Evolutionary conservation across 2,797 vertebrate species (phyloP).

Genomic region (Ibycter americanus): DNA sequence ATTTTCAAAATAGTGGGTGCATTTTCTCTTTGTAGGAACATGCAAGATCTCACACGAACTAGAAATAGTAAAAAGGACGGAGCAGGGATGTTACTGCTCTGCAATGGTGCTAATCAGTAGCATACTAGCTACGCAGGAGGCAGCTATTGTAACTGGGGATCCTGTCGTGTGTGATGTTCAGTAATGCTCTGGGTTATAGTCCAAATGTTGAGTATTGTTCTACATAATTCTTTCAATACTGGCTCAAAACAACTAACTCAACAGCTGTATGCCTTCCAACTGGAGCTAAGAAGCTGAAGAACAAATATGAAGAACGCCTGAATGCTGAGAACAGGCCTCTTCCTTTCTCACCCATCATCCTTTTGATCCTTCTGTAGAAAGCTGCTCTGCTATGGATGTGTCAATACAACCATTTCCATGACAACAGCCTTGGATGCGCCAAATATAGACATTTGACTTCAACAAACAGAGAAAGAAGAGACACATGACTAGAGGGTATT

Average conservation of each 20-base stretch:
- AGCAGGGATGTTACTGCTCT: not conserved
- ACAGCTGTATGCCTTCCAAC: not conserved
- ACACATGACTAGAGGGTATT: not conserved
- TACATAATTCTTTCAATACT: not conserved
- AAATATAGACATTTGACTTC: constrained; percentile 63
- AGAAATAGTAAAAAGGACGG: not conserved
- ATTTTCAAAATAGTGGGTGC: not conserved
- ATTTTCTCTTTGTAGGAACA: not conserved
- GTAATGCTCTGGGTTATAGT: not conserved
- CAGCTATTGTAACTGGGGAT: not conserved
- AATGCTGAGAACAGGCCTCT: not conserved
- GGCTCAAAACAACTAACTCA: not conserved
- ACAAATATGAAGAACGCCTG: not conserved
- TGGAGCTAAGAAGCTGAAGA: not conserved
- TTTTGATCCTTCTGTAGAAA: constrained; percentile 21
- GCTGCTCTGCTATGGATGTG: constrained; percentile 45
- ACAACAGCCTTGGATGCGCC: constrained; percentile 66
- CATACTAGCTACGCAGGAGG: not conserved
- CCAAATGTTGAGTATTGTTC: not conserved
- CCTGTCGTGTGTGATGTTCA: not conserved
- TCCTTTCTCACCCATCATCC: not conserved
- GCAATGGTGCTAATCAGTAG: not conserved
- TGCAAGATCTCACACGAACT: rapidly evolving
- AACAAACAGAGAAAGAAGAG: constrained; percentile 16
- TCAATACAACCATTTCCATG: constrained; percentile 72